Evolutionary conservation across 2,888 invertebrate species (phyloP).

Genomic region (Lagria hirta): DNA sequence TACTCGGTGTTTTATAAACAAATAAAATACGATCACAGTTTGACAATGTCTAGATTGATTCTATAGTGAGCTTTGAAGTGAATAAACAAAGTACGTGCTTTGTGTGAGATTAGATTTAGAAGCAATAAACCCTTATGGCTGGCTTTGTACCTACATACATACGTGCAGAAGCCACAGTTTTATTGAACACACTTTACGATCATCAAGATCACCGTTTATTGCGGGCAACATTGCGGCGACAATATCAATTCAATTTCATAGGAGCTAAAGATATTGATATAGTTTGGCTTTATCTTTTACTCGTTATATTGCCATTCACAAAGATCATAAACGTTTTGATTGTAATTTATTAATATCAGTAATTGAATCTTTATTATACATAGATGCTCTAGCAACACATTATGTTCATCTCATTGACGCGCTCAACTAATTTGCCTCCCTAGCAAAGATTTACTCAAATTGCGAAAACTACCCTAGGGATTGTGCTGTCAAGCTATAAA

Average conservation of each 20-base stretch:
- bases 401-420: slow-evolving; percentile 10
- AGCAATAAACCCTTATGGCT: slow-evolving; percentile 34
- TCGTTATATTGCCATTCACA: neutral
- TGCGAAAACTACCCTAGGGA: slow-evolving; percentile 13
- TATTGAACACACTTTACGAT: slow-evolving; percentile 51
- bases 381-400: too few species aligned
- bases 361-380: slow-evolving; percentile 46
- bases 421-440: slow-evolving; percentile 17
- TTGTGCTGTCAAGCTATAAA: slow-evolving; percentile 4
- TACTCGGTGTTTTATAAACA: too few species aligned
- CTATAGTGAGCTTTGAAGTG: slow-evolving; percentile 11
- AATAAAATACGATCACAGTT: slow-evolving; percentile 11
- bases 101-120: slow-evolving; percentile 36
- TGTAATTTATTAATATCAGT: slow-evolving; percentile 42
- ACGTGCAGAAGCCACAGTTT: slow-evolving; percentile 41
- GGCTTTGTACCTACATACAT: slow-evolving; percentile 39
- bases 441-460: slow-evolving; percentile 22
- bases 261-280: slow-evolving; percentile 15
- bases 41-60: slow-evolving; percentile 16
- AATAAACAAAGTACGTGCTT: slow-evolving; percentile 40
- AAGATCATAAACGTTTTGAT: slow-evolving; percentile 24
- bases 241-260: slow-evolving; percentile 50
- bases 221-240: slow-evolving; percentile 42
- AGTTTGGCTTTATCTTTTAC: too few species aligned
- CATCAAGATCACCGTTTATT: slow-evolving; percentile 51